Evolutionary conservation across 2,888 invertebrate genomes (phyloP).

Genomic region (Chydorus sphaericus): DNA sequence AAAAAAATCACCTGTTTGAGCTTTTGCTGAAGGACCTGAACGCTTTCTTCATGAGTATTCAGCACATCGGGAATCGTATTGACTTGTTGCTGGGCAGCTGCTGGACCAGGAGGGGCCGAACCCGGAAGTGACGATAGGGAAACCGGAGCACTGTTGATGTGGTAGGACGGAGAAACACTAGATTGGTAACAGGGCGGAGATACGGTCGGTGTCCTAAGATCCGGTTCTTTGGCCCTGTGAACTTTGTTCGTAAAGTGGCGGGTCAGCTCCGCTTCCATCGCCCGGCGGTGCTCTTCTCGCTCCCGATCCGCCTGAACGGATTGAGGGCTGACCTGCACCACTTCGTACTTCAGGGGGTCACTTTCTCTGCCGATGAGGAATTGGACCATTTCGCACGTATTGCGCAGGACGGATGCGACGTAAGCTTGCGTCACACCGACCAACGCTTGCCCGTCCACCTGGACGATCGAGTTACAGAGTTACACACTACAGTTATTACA

Average conservation of each 20-base stretch:
- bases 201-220: constrained; percentile 25
- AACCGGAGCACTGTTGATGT: constrained; percentile 23
- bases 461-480: constrained; percentile 97
- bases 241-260: constrained; percentile 10
- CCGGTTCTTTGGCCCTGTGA: constrained; percentile 17
- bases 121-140: constrained; percentile 28
- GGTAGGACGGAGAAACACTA: constrained; percentile 31
- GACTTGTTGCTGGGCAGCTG: not conserved
- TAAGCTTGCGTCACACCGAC: constrained; percentile 98
- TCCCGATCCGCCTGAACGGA: constrained; percentile 79
- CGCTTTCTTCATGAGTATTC: constrained; percentile 12
- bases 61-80: constrained; percentile 1
- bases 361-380: constrained; percentile 89
- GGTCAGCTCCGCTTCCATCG: constrained; percentile 22
- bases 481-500: constrained; percentile 78
- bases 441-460: constrained; percentile 94
- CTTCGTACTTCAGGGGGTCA: constrained; percentile 93
- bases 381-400: constrained; percentile 84
- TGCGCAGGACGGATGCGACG: constrained; percentile 89
- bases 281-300: constrained; percentile 59
- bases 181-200: constrained; percentile 29
- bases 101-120: constrained; percentile 26
- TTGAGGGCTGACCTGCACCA: constrained; percentile 88
- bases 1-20: constrained; percentile 4
- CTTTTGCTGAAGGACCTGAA: constrained; percentile 11